Base-by-base conservation (phyloP, 2,113 vertebrate genomes). In the Microcebus jonahi region DNA sequence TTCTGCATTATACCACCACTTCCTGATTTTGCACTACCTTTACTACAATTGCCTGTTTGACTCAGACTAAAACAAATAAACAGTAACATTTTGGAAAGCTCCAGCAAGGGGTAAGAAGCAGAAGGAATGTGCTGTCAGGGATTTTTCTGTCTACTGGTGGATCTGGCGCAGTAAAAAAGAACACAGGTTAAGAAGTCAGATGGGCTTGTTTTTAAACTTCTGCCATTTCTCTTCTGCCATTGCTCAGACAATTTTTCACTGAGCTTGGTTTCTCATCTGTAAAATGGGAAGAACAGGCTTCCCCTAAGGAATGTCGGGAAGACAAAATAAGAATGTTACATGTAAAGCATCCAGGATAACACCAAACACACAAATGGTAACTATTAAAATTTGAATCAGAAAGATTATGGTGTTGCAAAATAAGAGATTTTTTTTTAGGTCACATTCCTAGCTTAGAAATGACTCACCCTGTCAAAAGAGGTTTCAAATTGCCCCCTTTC, bases 351-450 rank as follows among this genome's bases (percentile, higher is more conserved):
- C 71, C 27, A 27, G 18, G 39, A 79, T 77, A 92, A 92, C 2
- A 6, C 61, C 91, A 94, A 68, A 53, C 20, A n/a, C 76, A 92
- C 71, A 92, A 88, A 86, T 92, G 93, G 50, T 68, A 79, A 27
- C 65, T 85, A 90, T 95, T 97, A 96, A 90, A 93, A 87, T 48
- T 63, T 97, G 86, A 97, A 86, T 6, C 82, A 48, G 50, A 94
- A 94, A 77, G 42, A 97, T 76, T 83, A 71, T 48, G 55, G 23
- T 92, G 31, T 48, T 89, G 96, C 77, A 95, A 95, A 89, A 93
- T 76, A 81, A 90, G 55, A 71, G 20, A 85, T 92, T 92, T 91
- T 53, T 94, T 91, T 79, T 85, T 76, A 92, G 48, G 59, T 93
- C 81, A 88, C 55, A 93, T 96, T 85, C 57, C 61, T 90, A 82